Conservation (phyloP, 1,140 invertebrate genomes). For the Diprion similis region DNA sequence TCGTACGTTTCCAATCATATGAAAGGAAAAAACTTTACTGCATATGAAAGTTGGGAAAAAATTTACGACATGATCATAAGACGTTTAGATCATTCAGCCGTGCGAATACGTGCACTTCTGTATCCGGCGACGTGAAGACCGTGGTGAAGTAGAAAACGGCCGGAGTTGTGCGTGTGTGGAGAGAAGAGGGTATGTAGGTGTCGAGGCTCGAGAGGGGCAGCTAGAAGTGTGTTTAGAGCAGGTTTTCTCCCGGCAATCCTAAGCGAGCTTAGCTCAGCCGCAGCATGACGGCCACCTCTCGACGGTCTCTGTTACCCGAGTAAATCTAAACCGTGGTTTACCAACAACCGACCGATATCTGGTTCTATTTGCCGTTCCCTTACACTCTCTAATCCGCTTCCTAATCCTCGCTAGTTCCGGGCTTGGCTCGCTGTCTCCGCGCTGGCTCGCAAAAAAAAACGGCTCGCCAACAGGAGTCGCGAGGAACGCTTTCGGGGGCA, state of each 20-base stretch:
- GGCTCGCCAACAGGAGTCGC: not conserved
- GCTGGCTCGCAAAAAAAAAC: too few species aligned
- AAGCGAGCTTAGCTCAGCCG: conserved; percentile 55
- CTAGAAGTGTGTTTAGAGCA: conserved; percentile 37
- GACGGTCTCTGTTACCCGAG: conserved; percentile 40
- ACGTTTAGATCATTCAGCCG: too few species aligned
- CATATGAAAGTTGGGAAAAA: too few species aligned
- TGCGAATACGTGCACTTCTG: too few species aligned
- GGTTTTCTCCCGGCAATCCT: conserved; percentile 45
- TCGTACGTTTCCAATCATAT: too few species aligned
- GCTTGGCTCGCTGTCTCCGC: not conserved
- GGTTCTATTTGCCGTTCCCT: conserved; percentile 28
- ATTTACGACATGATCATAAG: too few species aligned
- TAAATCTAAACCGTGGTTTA: conserved; percentile 58
- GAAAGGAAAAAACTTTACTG: too few species aligned
- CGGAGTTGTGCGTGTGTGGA: not conserved
- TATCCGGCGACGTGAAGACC: not conserved
- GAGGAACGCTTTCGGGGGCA: too few species aligned
- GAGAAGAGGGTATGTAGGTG: not conserved
- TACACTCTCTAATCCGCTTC: conserved; percentile 41
- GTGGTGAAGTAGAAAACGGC: not conserved
- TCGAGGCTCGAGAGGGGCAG: not conserved
- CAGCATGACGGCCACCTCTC: conserved; percentile 41
- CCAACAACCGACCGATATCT: conserved; percentile 51
- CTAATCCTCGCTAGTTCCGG: conserved; percentile 32